Base-by-base conservation (phyloP, 2,888 invertebrate genomes). In the Sepioteuthis lessoniana region DNA sequence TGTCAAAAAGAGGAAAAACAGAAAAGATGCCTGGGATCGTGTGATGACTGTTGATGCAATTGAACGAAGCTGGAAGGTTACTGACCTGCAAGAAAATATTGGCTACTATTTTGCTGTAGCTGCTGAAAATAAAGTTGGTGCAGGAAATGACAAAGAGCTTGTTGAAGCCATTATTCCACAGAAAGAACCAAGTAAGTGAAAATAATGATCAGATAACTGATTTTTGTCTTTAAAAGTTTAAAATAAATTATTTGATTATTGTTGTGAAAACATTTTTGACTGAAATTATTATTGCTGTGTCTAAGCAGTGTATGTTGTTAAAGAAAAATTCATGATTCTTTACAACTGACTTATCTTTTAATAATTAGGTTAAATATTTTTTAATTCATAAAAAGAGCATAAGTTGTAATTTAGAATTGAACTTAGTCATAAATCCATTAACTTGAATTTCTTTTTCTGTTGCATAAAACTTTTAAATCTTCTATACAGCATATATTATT, bases 91-190 rank as follows among this genome's bases (percentile, higher is more conserved):
- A 92, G 95, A 96, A 16, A 96, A 96, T 91, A 95, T 95, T 19
- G 96, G 98, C 96, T 99, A 99, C 96, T 98, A 98, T 97, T 98
- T 99, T 98, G 98, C 98, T 95, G 98, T 99, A 37, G 98, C 98
- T 96, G 98, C 99, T 0, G 98, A 98, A 95, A 99, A 99, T 97
- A 98, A 98, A 31, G 98, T 98, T 94, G 99, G 99, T 13, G 92
- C n/a, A 46, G 91, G 94, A 35, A 76, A 92, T n/a, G 97, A 98
- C 93, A 98, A 98, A 76, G 98, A 98, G 95, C 92, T 92, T 46
- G 98, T 98, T 31, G 95, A 95, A 35, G 93, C 38, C 28, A 95
- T 90, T 37, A 95, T 38, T 94, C 95, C 96, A 95, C 94, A 95
- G 95, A 95, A 95, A 95, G 95, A 96, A 95, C 93, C 94, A 94